Percentiles rank a stretch among this genome's conserved stretches.
phyloP scores from a whole-genome alignment of 1,140 invertebrate genomes.

The Eumeta japonica region DNA sequence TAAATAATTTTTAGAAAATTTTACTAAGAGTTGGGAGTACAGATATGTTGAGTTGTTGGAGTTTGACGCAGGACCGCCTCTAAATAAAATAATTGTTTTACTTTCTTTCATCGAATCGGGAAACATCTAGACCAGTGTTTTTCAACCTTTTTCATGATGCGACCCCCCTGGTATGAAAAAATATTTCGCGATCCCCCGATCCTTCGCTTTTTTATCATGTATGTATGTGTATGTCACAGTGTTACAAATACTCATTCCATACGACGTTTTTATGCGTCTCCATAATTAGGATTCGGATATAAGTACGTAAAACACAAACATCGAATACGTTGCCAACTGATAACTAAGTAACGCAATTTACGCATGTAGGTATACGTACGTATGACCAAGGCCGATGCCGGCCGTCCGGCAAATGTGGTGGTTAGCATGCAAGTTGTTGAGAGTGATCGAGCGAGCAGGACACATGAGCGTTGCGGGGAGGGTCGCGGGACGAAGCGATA shows the following conservation, averaged over 20 bases:
- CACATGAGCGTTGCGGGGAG: constrained; percentile 2
- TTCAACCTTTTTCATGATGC: constrained; percentile 7
- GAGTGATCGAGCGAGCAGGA: constrained; percentile 3
- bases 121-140: constrained; percentile 5
- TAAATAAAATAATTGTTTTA: no score
- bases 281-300: constrained; percentile 2
- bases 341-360: constrained; percentile 1
- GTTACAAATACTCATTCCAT: constrained; percentile 4
- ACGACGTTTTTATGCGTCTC: constrained; percentile 3
- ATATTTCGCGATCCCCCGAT: constrained; percentile 3
- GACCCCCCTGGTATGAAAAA: constrained; percentile 2
- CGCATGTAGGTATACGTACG: no score
- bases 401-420: constrained; percentile 1
- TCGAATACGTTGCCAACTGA: background rate
- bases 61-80: no score
- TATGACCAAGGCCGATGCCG: constrained; percentile 3
- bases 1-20: no score
- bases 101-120: no score
- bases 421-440: no score
- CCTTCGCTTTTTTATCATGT: constrained; percentile 2
- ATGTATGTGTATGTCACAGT: constrained; percentile 4
- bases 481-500: constrained; percentile 1
- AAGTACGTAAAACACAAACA: constrained; percentile 2
- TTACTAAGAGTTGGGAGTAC: no score
- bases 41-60: no score